These are phyloP conservation scores for Cyclophora albipunctata DNA, from an alignment of 2,888 invertebrate species.

Conservation along the genomic window DNA sequence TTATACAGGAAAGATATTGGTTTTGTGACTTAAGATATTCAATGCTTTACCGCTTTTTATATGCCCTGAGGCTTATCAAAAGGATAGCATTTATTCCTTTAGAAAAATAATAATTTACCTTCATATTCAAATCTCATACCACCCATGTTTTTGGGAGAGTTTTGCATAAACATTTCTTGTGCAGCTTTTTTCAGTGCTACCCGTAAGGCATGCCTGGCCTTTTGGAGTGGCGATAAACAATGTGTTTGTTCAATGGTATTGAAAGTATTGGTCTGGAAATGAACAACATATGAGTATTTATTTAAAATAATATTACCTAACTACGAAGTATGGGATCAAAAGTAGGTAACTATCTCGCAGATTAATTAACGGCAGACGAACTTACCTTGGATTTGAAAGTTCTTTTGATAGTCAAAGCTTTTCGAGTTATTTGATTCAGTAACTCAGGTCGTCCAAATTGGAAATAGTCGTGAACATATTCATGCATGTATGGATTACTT, in stretches of 20 bases:
- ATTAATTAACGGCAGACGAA: no score
- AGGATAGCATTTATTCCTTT: no score
- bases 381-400: constrained; percentile 51
- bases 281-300: neutral
- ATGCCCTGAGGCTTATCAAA: no score
- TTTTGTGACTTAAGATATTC: no score
- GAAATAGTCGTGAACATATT: constrained; percentile 76
- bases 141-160: constrained; percentile 38
- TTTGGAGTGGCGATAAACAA: constrained; percentile 58
- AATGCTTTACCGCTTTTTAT: constrained; percentile 1
- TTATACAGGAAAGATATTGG: no score
- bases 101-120: constrained; percentile 21
- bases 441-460: constrained; percentile 71
- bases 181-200: constrained; percentile 60
- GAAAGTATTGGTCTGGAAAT: constrained; percentile 14
- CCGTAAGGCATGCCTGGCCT: constrained; percentile 59
- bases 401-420: constrained; percentile 59
- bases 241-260: constrained; percentile 40
- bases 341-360: no score
- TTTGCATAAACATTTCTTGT: constrained; percentile 48
- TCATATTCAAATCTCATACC: constrained; percentile 41
- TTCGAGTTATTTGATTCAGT: constrained; percentile 72
- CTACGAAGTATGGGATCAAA: neutral
- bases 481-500: constrained; percentile 75
- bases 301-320: neutral